A percentile compares a stretch with the other conserved stretches of the same genome.
phyloP scores from a whole-genome alignment of 1,140 invertebrate genomes.

The Cyphomyrmex costatus region DNA sequence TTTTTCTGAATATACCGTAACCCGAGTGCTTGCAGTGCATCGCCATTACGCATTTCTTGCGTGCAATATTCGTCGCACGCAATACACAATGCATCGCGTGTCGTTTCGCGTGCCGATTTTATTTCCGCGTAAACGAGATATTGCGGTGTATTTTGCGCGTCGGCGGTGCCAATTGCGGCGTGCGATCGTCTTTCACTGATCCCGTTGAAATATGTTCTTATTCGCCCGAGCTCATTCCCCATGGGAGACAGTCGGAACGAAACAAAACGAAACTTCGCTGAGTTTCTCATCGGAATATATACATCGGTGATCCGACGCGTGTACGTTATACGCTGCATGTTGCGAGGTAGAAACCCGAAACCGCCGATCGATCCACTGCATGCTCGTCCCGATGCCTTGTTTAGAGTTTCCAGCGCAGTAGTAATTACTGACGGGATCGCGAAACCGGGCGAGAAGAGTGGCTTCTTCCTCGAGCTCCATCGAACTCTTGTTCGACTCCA shows the following conservation, averaged over 20 bases:
- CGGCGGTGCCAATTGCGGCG: conserved; percentile 15
- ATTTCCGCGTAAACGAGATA: conserved; percentile 47
- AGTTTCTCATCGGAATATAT: conserved; percentile 20
- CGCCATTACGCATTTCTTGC: background rate
- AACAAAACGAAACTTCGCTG: conserved; percentile 34
- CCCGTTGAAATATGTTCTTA: conserved; percentile 33
- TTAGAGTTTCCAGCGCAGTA: conserved; percentile 55
- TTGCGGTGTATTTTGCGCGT: background rate
- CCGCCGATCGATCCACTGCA: conserved; percentile 60
- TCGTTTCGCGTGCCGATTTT: conserved; percentile 35
- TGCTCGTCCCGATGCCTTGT: conserved; percentile 53
- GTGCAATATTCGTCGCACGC: conserved; percentile 19
- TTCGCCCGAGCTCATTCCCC: background rate
- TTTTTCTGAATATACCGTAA: background rate
- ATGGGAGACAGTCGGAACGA: background rate
- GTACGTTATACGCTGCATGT: background rate
- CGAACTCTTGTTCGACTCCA: conserved; percentile 61
- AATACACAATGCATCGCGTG: conserved; percentile 32
- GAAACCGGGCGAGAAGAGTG: conserved; percentile 50
- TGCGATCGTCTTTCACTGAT: conserved; percentile 31
- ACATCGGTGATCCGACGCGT: background rate
- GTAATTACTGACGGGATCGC: conserved; percentile 73
- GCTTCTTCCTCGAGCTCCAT: conserved; percentile 11
- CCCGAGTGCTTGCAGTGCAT: background rate
- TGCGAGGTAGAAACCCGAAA: conserved; percentile 54